Evolutionary conservation across 2,113 vertebrate species (phyloP), one percentile per base, ranked within the genome.

Genomic region (Ciconia maguari): DNA sequence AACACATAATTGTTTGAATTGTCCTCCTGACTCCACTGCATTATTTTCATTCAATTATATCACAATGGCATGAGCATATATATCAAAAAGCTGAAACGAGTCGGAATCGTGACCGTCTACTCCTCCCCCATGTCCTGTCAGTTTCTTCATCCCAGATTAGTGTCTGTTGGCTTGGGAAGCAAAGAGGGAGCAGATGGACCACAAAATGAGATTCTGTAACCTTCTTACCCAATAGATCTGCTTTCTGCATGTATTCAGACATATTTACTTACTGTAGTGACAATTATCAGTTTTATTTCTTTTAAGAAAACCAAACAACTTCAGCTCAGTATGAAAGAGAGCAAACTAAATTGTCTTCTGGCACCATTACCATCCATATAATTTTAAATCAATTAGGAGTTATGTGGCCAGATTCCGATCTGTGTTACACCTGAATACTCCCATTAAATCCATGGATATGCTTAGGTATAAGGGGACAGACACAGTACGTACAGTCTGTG

Each of bases 181-280:
- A 94, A 95, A 94, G 87, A 95, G 84, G 78, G 87, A 97, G 96
- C 96, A 97, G 95, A 95, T 97, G 96, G 97, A 94, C 93, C 96
- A 97, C 97, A 97, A 97, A 97, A 96, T 97, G 96, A 97, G 97
- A 97, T 97, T 97, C 96, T 96, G 94, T 97, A 97, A 97, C 95
- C 95, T 97, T 93, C 94, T 95, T 97, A 94, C 94, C 96, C 95
- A 90, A 79, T 97, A 95, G 96, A 97, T 96, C 97, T 96, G 97
- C 95, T 97, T 95, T 96, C 91, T 87, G 83, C 91, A 1, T 95
- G 78, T 91, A 95, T 95, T 96, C 97, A 97, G 96, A 89, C 91
- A 97, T 97, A 97, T 96, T 97, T 97, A 95, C 94, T 96, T 96
- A 95, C 96, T 95, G 95, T 96, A 94, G 95, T 96, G 95, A 97